Evolutionary conservation across 2,797 vertebrate species (phyloP), one percentile per base, ranked within the genome.

Genomic region (Gobionotothen gibberifrons): DNA sequence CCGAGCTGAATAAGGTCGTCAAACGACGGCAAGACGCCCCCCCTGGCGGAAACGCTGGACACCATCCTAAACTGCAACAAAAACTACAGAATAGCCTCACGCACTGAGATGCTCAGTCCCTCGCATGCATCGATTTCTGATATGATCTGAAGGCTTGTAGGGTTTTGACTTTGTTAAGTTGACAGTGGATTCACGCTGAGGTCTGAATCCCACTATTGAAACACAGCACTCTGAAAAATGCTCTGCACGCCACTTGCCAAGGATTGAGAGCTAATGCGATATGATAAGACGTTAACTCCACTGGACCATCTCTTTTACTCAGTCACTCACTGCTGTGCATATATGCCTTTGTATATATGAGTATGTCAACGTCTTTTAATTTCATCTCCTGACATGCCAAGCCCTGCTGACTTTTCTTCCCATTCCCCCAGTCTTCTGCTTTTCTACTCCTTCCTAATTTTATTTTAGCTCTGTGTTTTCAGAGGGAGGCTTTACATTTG

Each of bases 191-290:
- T 53, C 58, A 70, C 61, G 56, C 11, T 0, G 36, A 79, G 79
- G 59, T 71, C 64, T 69, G 43, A 73, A 74, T 82, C 19, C 0
- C 47, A 59, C 46, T 52, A 70, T 60, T 46, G 14, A 19, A 62
- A 67, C 26, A 3, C 46, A 47, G 51, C 72, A 60, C 74, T 79
- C 19, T 67, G 69, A 78, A 79, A 87, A 84, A 82, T 76, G 73
- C 71, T 64, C 32, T 16, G 65, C 87, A 81, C 56, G 47, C 21
- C 10, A 88, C 85, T 79, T 21, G 9, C 68, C 64, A 19, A 78
- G 54, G 65, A 76, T 79, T 71, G 62, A 75, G 69, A 70, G 56
- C 76, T 87, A 90, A 91, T 87, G 65, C 36, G 83, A 89, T 89
- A 76, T 77, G 89, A 91, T 83, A 75, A 29, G 43, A 82, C 81